Base-by-base conservation (phyloP, 92 coral and sea anemone species). In the Porites cylindrica region DNA sequence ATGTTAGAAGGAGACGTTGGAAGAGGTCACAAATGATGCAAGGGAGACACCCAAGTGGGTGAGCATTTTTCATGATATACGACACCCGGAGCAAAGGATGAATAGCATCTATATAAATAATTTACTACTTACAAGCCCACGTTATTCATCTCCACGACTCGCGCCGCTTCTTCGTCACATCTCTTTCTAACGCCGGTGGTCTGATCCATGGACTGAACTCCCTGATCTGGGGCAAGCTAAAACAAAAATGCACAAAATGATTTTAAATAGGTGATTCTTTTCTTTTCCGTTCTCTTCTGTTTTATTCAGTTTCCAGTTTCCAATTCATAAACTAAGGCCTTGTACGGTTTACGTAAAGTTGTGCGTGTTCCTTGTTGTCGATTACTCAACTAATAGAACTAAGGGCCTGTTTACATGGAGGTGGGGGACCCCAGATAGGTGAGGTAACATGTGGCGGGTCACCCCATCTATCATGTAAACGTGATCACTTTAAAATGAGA, bases 221-320 rank as follows among this genome's bases (percentile, higher is more conserved):
- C 98, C 58, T 97, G 96, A 71, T 93, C 96, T 50, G 99, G 98
- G 7, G 96, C 94, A 69, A 93, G 96, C 98, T 95, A 9, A 4
- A 14, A 2, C 17, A 47, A 83, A 9, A 10, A 0, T 18, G 26
- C 63, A 23, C 2, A 10, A 14, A 76, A 53, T 7, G 24, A 8
- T 12, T 0, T 14, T 7, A 14, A 13, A 7, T 14, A 75, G 17
- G 3, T 53, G 19, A 43, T 18, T 9, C 14, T 8, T 26, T 2
- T 32, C 19, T 17, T 19, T 32, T 53, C 8, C 3, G 52, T 32
- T 51, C 51, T 21, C 17, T 67, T 38, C n/a, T 16, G 24, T 6
- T 14, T 62, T 14, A 6, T 18, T 18, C 6, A 29, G 32, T 29
- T 29, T 2, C 32, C 32, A 29, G 32, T 29, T 29, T 29, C 32